Evolutionary conservation across 2,113 vertebrate species (phyloP).

Genomic region (Carassius carassius): DNA sequence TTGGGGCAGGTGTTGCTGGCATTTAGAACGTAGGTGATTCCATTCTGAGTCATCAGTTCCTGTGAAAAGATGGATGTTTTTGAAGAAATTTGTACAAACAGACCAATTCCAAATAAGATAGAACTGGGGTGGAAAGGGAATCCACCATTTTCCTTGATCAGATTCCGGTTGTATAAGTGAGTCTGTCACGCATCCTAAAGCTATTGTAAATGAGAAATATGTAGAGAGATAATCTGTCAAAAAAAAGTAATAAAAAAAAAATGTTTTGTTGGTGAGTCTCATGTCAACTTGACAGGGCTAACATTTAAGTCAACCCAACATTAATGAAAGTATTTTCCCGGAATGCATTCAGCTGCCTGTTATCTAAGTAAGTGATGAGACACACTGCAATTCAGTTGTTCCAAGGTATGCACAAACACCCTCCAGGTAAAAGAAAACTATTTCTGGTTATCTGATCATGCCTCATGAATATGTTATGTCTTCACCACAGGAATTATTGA

Average conservation of each 20-base stretch:
- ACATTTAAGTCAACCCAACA: conserved; percentile 26
- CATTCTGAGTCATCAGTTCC: conserved; percentile 95
- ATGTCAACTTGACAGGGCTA: conserved; percentile 31
- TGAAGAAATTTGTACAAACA: neutral
- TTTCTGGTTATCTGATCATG: neutral
- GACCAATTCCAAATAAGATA: neutral
- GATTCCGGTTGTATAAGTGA: neutral
- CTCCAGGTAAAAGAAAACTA: conserved; percentile 8
- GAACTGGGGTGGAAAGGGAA: neutral
- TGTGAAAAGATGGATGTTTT: conserved; percentile 59
- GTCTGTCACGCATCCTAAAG: neutral
- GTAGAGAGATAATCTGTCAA: neutral
- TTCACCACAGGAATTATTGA: neutral
- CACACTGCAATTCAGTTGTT: neutral
- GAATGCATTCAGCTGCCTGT: neutral
- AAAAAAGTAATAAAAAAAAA: neutral
- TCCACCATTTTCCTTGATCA: neutral
- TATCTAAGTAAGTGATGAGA: conserved; percentile 18
- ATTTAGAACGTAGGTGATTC: conserved; percentile 95
- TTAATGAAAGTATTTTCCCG: conserved; percentile 19
- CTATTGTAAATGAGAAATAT: neutral
- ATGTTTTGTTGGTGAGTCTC: conserved; percentile 1
- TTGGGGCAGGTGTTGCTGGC: conserved; percentile 98
- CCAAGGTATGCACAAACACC: conserved; percentile 2
- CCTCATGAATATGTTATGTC: conserved; percentile 21